These are phyloP conservation scores for Sylvicapra grimmia DNA, from an alignment of 2,113 vertebrate species.

Conservation along the genomic window DNA sequence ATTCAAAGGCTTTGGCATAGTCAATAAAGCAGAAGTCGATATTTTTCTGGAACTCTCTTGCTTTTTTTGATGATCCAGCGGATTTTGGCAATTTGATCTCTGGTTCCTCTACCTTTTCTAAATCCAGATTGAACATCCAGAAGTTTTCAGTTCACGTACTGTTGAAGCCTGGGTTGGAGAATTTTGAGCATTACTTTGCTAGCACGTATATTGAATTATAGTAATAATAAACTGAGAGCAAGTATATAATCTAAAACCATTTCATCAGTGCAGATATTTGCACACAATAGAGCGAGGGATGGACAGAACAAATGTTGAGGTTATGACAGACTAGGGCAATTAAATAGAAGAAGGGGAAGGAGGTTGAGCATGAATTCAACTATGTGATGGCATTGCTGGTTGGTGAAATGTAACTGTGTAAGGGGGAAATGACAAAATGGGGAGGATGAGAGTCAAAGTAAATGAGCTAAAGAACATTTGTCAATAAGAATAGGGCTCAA, in stretches of 20 bases:
- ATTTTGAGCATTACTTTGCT: neutral
- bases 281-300: no score
- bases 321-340: neutral
- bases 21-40: neutral
- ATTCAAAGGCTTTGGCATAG: neutral
- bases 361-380: neutral
- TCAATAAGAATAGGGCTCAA: neutral
- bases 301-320: no score
- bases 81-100: neutral
- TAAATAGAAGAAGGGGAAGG: neutral
- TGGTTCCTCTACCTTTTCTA: neutral
- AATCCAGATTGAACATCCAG: neutral
- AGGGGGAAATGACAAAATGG: neutral
- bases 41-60: neutral
- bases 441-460: neutral
- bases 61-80: neutral
- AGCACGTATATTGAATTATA: neutral
- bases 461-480: neutral
- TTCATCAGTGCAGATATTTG: neutral
- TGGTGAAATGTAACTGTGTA: neutral
- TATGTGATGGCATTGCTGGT: neutral
- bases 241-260: neutral
- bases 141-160: neutral
- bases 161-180: neutral
- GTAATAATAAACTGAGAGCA: neutral